phyloP scores from a whole-genome alignment of 2,888 invertebrate genomes.

The Chirona hameri region DNA sequence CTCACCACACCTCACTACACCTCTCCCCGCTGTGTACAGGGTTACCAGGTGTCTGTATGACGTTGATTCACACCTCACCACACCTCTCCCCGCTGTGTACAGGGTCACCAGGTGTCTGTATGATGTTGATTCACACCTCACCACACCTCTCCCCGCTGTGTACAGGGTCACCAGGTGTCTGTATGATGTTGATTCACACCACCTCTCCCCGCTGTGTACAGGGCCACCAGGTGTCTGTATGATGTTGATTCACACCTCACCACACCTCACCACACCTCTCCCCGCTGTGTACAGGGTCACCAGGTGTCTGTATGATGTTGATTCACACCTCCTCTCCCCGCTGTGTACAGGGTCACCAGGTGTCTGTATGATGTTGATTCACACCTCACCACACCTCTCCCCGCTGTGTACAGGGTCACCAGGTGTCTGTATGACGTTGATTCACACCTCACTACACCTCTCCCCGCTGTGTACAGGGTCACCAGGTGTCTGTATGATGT shows the following conservation, averaged over 20 bases:
- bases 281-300: conserved; percentile 22
- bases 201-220: background rate
- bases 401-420: conserved; percentile 24
- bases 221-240: conserved; percentile 36
- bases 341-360: conserved; percentile 29
- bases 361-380: conserved; percentile 36
- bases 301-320: conserved; percentile 37
- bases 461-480: background rate
- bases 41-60: conserved; percentile 37
- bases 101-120: conserved; percentile 36
- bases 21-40: background rate
- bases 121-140: conserved; percentile 31
- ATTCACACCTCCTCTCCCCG: background rate
- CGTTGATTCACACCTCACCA: background rate
- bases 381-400: background rate
- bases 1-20: background rate
- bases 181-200: conserved; percentile 33
- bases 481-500: conserved; percentile 38
- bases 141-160: too few species aligned
- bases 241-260: conserved; percentile 36
- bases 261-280: background rate
- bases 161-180: conserved; percentile 35
- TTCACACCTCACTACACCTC: background rate
- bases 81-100: background rate
- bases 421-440: conserved; percentile 37